Evolutionary conservation across 2,888 invertebrate species (phyloP), one percentile per base, ranked within the genome.

Genomic region (Agriopis leucophaearia): DNA sequence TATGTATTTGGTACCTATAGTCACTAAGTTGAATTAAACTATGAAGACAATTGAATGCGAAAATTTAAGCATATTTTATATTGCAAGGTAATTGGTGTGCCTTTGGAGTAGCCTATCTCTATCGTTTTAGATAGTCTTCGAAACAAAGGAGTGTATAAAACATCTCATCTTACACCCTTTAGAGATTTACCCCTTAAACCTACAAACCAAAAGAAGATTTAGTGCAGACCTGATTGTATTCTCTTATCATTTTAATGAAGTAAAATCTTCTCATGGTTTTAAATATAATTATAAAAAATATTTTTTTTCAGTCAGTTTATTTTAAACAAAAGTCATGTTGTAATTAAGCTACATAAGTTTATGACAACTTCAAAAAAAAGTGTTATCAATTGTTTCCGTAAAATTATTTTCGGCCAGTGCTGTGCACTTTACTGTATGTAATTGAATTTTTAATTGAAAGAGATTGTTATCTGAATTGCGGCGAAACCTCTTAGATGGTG

Each of bases 401-500:
- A 36, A 38, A n/a, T 57, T 10, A 8, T 57, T 56, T 59, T 68
- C 56, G 44, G 18, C 50, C 47, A 58, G 64, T 60, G 65, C 69
- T 64, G 67, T 66, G 66, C 73, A 66, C 54, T 81, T 81, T 80
- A 81, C 79, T 67, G 73, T 73, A 56, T 79, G 79, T 82, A 82
- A 82, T 81, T 81, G 78, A 77, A 76, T 72, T 77, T 73, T 78
- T 78, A 83, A 82, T 81, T 80, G 79, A 74, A 77, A 69, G 50
- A 78, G 82, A 86, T 84, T 71, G 63, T 80, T 78, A 83, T 86
- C 85, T 77, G 65, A 66, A 66, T 66, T 73, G 77, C 81, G 80
- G 81, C 79, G 73, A 79, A 77, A 75, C 78, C 81, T 84, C 81
- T 87, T 74, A 87, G 83, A 81, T 85, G 85, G 88, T 89, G 87